Evolutionary conservation across 2,888 invertebrate genomes (phyloP).

Genomic region (Litoditis marina): DNA sequence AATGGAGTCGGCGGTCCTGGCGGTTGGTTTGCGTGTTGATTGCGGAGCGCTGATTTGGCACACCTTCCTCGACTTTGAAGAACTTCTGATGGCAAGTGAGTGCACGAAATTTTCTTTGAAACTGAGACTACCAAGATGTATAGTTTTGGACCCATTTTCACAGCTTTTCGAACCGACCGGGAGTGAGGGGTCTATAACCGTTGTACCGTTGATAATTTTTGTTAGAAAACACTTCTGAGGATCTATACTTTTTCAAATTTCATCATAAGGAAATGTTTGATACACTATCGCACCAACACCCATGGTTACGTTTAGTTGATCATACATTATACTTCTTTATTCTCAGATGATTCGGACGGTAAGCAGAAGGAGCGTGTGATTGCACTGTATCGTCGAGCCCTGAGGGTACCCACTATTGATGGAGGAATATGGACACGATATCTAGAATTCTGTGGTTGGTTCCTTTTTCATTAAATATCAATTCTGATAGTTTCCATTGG

Average conservation of each 20-base stretch:
- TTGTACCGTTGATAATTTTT: no score
- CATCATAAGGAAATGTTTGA: no score
- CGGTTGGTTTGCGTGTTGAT: conserved; percentile 8
- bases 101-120: no score
- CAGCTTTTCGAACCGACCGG: not conserved
- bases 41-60: conserved; percentile 6
- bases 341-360: not conserved
- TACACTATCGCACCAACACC: no score
- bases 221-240: not conserved
- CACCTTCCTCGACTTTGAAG: conserved; percentile 7
- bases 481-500: no score
- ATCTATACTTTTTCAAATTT: not conserved
- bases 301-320: no score
- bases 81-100: not conserved
- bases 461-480: no score
- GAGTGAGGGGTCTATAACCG: no score
- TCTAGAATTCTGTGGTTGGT: conserved; percentile 3
- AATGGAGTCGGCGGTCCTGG: not conserved
- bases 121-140: no score
- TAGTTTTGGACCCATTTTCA: not conserved
- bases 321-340: no score
- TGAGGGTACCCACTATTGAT: conserved; percentile 19
- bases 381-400: conserved; percentile 22
- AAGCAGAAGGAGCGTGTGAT: not conserved
- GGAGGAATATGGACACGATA: conserved; percentile 9